These are phyloP conservation scores for Oxyruncus cristatus DNA, from an alignment of 2,113 vertebrate genomes.

Conservation along the genomic window DNA sequence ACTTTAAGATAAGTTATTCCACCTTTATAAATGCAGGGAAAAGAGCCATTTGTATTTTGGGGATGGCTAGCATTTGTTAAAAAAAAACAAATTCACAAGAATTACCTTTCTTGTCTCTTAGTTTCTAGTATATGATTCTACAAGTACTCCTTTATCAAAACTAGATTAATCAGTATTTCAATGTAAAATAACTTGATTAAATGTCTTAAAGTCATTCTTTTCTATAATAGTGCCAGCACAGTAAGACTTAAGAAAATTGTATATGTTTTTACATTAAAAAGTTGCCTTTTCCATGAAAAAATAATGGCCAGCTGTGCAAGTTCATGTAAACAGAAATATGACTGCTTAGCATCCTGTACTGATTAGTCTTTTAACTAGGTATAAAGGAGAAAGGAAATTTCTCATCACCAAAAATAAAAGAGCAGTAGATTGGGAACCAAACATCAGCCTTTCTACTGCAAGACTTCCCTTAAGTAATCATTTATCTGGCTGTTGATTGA, in stretches of 20 bases:
- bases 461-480: not conserved
- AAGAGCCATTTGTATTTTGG: not conserved
- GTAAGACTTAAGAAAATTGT: not conserved
- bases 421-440: not conserved
- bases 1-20: not conserved
- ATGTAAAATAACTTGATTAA: not conserved
- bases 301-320: not conserved
- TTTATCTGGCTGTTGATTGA: not conserved
- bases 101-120: not conserved
- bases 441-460: not conserved
- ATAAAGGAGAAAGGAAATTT: not conserved
- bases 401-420: not conserved
- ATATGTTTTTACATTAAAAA: not conserved
- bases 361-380: not conserved
- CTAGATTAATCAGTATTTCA: not conserved
- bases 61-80: not conserved
- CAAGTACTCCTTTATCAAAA: not conserved
- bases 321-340: not conserved
- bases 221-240: not conserved
- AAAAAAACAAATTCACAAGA: not conserved
- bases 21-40: not conserved
- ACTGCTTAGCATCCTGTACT: not conserved
- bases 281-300: not conserved
- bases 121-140: not conserved
- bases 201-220: not conserved